Evolutionary conservation across 2,888 invertebrate species (phyloP).

Genomic region (Strigamia maritima): DNA sequence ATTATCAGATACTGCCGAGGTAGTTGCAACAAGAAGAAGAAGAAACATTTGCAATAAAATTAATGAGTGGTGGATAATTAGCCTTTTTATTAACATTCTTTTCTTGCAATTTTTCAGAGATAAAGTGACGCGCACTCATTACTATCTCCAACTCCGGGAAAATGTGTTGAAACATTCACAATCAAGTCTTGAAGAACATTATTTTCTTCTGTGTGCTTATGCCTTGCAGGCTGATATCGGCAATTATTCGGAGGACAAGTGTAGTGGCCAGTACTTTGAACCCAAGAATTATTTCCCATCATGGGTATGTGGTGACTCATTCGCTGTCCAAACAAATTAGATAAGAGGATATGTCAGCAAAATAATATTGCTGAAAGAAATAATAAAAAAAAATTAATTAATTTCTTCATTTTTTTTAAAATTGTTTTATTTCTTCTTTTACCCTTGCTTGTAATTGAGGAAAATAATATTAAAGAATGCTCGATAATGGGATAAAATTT

Average conservation of each 20-base stretch:
- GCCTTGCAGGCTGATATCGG: slow-evolving; percentile 92
- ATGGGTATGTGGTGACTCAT: slow-evolving; percentile 50
- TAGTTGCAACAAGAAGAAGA: slow-evolving; percentile 28
- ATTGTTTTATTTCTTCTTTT: background rate
- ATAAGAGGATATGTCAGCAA: slow-evolving; percentile 28
- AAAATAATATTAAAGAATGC: slow-evolving; percentile 18
- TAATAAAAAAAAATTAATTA: background rate
- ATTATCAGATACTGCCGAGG: slow-evolving; percentile 31
- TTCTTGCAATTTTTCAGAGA: slow-evolving; percentile 59
- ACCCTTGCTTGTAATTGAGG: slow-evolving; percentile 26
- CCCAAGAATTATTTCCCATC: slow-evolving; percentile 80
- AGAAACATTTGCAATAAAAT: slow-evolving; percentile 29
- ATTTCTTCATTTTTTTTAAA: background rate
- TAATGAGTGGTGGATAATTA: slow-evolving; percentile 22
- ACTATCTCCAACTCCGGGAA: slow-evolving; percentile 89
- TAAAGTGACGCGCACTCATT: slow-evolving; percentile 86
- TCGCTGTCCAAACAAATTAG: slow-evolving; percentile 33
- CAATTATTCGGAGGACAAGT: slow-evolving; percentile 63
- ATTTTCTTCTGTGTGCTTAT: slow-evolving; percentile 76
- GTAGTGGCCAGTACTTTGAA: slow-evolving; percentile 63
- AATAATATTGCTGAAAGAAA: slow-evolving; percentile 8
- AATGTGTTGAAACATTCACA: slow-evolving; percentile 62
- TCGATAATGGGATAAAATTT: background rate
- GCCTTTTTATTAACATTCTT: background rate
- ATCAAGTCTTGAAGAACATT: slow-evolving; percentile 54